A percentile compares a stretch with the other conserved stretches of the same genome.
These are phyloP conservation scores for Zosterops borbonicus DNA, from an alignment of 2,113 vertebrate genomes.

Conservation along the genomic window DNA sequence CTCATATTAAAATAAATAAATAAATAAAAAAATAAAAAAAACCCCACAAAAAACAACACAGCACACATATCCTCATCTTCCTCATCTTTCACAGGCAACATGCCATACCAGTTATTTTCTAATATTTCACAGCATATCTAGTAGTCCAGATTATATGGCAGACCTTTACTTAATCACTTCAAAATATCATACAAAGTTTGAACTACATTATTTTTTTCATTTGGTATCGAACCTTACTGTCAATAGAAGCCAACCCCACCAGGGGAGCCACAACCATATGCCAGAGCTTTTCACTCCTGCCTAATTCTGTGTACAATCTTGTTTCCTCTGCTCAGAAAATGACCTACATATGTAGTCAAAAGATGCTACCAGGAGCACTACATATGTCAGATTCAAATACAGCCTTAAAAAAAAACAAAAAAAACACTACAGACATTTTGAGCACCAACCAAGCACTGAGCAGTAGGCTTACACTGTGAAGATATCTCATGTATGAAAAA, in stretches of 20 bases:
- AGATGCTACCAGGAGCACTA: slow-evolving; percentile 1
- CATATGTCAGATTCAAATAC: background rate
- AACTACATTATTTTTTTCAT: background rate
- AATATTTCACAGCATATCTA: background rate
- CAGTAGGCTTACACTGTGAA: background rate
- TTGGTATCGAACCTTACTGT: background rate
- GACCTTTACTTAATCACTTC: background rate
- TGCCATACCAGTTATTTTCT: background rate
- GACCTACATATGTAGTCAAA: slow-evolving; percentile 33
- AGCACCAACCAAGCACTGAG: background rate
- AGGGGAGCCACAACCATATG: slow-evolving; percentile 13
- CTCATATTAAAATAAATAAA: background rate
- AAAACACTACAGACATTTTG: background rate
- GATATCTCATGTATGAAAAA: fast-evolving
- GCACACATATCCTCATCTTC: background rate
- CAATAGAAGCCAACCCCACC: background rate
- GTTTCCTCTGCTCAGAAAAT: slow-evolving; percentile 12
- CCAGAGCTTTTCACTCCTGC: background rate
- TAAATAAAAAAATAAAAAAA: background rate
- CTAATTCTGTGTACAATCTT: background rate
- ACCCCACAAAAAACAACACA: background rate
- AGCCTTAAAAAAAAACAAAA: background rate
- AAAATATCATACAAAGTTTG: background rate
- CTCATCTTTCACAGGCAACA: background rate
- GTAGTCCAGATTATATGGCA: background rate